These are phyloP conservation scores for Ylistrum balloti DNA, from an alignment of 1,140 invertebrate genomes.

Conservation along the genomic window DNA sequence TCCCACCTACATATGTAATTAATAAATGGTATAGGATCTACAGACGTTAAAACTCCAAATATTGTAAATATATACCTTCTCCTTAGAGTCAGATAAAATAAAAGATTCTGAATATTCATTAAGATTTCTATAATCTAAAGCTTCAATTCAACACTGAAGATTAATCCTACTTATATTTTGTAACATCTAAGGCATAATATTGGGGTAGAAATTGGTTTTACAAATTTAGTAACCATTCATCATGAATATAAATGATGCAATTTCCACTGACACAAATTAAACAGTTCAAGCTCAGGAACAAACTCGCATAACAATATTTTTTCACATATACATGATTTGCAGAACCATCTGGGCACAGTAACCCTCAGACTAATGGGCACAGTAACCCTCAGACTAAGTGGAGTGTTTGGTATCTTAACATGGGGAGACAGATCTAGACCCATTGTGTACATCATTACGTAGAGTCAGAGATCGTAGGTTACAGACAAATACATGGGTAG, in stretches of 20 bases:
- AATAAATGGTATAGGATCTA: not conserved
- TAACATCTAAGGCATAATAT: not conserved
- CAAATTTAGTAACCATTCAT: not conserved
- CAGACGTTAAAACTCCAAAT: not conserved
- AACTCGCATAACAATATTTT: not conserved
- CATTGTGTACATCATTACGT: no score
- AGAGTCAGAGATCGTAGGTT: no score
- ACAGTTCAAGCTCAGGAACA: not conserved
- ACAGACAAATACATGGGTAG: no score
- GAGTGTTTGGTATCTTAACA: no score
- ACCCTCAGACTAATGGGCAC: no score
- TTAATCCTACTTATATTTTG: not conserved
- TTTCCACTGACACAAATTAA: slow-evolving; percentile 28
- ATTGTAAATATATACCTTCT: no score
- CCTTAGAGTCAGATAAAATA: no score
- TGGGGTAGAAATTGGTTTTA: not conserved
- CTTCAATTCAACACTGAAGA: no score
- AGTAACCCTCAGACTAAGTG: not conserved
- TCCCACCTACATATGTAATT: not conserved
- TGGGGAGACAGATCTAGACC: no score
- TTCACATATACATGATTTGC: not conserved
- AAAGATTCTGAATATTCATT: no score
- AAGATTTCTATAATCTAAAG: no score
- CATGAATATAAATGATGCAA: not conserved
- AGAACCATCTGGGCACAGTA: not conserved